Base-by-base conservation (phyloP, 2,888 invertebrate genomes). In the Neria commutata region DNA sequence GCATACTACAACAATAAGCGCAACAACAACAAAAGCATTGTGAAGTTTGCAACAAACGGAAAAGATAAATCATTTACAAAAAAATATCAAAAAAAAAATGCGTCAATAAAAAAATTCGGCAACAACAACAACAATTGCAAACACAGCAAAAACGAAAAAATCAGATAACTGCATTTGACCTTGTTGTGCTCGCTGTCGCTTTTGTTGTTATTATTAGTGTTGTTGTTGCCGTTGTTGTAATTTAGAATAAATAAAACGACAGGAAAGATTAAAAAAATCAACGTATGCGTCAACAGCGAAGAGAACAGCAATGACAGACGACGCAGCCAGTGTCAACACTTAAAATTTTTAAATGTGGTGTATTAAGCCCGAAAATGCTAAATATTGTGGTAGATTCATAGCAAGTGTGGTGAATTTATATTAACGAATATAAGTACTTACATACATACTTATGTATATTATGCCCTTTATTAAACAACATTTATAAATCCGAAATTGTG, bases 21-120 rank as follows among this genome's bases (percentile, higher is more conserved):
- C 17, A 37, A 57, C 17, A 56, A 69, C 54, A 58, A 64, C 42
- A 42, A 6, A 42, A 14, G 19, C 42, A 42, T n/a, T n/a, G n/a
- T n/a, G 21, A 17, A 42, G 21, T 37, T 42, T 19, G 42, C 42
- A 42, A 19, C 66, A 63, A 71, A 67, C 72, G 72, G 72, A 72
- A 72, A 72, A 74, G 67, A 72, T 72, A 72, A 73, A 74, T 74
- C 74, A 72, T n/a, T n/a, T n/a, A n/a, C n/a, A n/a, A n/a, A 74
- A 74, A 71, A 72, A 68, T 74, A 72, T 68, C 71, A 64, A 74
- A 69, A 65, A 45, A 24, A 37, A 64, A 67, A 34, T 11, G 25
- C 21, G 25, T 50, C 16, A 21, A 50, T 19, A 42, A 42, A 53
- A 21, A 56, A 33, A 45, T 21, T 19, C 23, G 24, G 40, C 34